Evolutionary conservation across 2,888 invertebrate genomes (phyloP).

Genomic region (Calameuta idolon): DNA sequence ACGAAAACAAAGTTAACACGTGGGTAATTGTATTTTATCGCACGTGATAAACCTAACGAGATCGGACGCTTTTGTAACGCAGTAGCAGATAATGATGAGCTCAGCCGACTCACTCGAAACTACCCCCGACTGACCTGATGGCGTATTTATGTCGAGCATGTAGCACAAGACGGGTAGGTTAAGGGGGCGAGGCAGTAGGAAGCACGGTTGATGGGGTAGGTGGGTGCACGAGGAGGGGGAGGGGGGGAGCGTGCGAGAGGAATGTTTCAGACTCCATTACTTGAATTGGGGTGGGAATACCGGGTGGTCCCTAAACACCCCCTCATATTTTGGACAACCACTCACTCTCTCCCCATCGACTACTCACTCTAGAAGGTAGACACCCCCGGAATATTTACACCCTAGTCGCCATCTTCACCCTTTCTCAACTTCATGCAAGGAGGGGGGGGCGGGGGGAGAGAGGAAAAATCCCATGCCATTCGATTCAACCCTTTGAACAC

Average conservation of each 20-base stretch:
- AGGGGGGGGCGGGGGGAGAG: too few relatives aligned
- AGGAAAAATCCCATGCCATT: neutral
- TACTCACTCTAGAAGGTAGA: constrained; percentile 3
- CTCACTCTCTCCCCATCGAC: constrained; percentile 17
- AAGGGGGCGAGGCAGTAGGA: constrained; percentile 12
- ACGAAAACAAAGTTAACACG: too few relatives aligned
- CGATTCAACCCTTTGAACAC: neutral
- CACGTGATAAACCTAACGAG: constrained; percentile 34
- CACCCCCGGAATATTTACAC: neutral
- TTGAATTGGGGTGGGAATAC: constrained; percentile 63
- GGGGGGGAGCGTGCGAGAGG: constrained; percentile 33
- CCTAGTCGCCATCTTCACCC: neutral
- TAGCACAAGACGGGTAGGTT: constrained; percentile 15
- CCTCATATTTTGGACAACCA: constrained; percentile 58
- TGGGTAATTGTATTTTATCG: neutral
- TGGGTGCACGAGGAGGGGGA: neutral
- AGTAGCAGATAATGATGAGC: constrained; percentile 26
- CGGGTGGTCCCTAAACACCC: constrained; percentile 54
- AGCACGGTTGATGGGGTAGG: constrained; percentile 13
- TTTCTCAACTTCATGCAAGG: neutral
- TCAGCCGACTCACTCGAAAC: constrained; percentile 13
- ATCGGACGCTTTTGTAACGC: constrained; percentile 18
- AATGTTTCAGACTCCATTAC: constrained; percentile 64
- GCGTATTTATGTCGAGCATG: constrained; percentile 27
- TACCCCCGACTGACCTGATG: neutral